Evolutionary conservation across 2,113 vertebrate genomes (phyloP), one percentile per base, ranked within the genome.

Genomic region (Paraplagusia blochii): DNA sequence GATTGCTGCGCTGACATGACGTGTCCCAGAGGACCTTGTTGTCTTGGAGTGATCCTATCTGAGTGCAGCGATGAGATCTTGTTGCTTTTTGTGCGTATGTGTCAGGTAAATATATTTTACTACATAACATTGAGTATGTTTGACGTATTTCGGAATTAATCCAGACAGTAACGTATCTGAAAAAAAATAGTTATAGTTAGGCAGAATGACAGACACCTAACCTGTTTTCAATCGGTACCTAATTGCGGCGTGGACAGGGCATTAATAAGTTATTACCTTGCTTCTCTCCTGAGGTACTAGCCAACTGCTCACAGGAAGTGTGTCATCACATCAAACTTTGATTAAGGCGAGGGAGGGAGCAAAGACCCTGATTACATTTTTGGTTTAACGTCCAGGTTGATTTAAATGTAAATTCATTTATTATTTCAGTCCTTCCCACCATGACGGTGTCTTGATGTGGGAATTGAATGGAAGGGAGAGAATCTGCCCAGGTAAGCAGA

Each of bases 361-460:
- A 34, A 16, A 40, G 58, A 56, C 86, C 76, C 82, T 85, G 85
- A 91, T 87, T 75, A 68, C 65, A 80, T 90, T 87, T n/a, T 81
- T 83, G 72, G 53, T 72, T 84, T 40, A 19, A 68, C 77, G 86
- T 83, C 79, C 69, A 75, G 72, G 43, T 58, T 83, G 67, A 87
- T 90, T 84, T 88, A 88, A 87, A 91, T 89, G 78, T 87, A 86
- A 87, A 89, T 90, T 80, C 58, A 68, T 83, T 89, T 87, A 29
- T 86, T 71, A 72, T 82, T 84, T 65, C 81, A 70, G 68, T 70
- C 79, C 72, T 70, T 74, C 74, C 66, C 73, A 63, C 63, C 66
- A 56, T 49, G 51, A 71, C 68, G 39, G 64, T 70, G 69, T 81
- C 81, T 69, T 74, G 72, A 71, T 69, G 63, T 66, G 53, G 53